Base-by-base conservation (phyloP, 2,797 vertebrate genomes). In the Mallotus villosus region DNA sequence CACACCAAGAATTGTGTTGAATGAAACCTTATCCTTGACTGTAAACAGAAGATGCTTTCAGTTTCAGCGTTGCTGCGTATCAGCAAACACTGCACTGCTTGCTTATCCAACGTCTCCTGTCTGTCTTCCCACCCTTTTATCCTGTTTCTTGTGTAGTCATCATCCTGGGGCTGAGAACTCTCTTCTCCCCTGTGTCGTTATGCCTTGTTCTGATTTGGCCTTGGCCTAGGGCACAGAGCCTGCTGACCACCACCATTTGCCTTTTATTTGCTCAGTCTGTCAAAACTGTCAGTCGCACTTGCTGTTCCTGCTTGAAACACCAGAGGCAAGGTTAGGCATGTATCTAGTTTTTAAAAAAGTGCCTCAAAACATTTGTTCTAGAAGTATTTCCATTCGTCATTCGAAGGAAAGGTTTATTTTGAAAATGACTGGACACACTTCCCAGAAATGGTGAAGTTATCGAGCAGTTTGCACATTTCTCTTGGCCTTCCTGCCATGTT, bases 181-280 rank as follows among this genome's bases (percentile, higher is more conserved):
- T 19, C 17, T 12, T 3, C 25, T 68, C 27, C 53, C 49, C 32
- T 34, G 32, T 46, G 41, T 46, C 9, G 41, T 46, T 14, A 14
- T 41, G 7, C 51, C 16, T 55, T 57, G 51, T 32, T 17, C 22
- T 16, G 22, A 19, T 32, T 29, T 29, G 21, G 27, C 29, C 14
- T 14, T 12, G 19, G 17, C 24, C 17, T 60, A 14, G 60, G 5
- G 17, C 60, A 11, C 25, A 29, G 61, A 63, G 61, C 61, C 22
- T 60, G 58, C 58, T 34, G 61, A 63, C 61, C 60, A 19, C 60
- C 17, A 5, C 37, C 16, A 34, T 63, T 63, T 63, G 19, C 34
- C 17, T 37, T 17, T 19, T n/a, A 3, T 51, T 55, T n/a, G 51
- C 3, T 55, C 29, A 16, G 60, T 17, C 19, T 16, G 46, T 66